Percentiles rank a stretch among this genome's conserved stretches.
Conservation (phyloP, 2,797 vertebrate genomes). For the Syngnathus acus region DNA sequence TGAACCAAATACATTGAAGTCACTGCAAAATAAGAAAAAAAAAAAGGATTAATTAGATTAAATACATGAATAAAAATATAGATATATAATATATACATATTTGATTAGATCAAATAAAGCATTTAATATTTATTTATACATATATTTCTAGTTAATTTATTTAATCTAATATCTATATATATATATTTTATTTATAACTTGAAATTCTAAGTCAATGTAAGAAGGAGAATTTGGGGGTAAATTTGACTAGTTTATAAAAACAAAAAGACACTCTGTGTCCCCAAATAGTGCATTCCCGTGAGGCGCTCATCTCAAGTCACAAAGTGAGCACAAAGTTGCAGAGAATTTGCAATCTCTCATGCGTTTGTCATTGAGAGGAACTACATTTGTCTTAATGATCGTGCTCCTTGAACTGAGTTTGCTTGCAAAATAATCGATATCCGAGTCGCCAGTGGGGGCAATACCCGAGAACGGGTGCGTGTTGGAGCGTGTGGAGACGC, state of each 20-base stretch:
- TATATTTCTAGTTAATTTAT: too few relatives aligned
- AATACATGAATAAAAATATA: too few relatives aligned
- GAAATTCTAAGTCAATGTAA: too few relatives aligned
- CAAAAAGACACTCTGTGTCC: background rate
- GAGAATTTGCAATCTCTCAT: conserved; percentile 42
- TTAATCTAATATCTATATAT: too few relatives aligned
- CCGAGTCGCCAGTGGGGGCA: conserved; percentile 68
- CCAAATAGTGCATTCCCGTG: background rate
- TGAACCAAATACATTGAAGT: background rate
- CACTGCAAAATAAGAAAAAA: background rate
- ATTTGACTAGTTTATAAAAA: too few relatives aligned
- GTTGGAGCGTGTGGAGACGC: conserved; percentile 39
- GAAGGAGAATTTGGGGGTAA: too few relatives aligned
- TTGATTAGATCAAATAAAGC: too few relatives aligned
- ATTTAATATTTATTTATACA: too few relatives aligned
- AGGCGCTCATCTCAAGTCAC: conserved; percentile 15
- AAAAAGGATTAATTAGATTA: too few relatives aligned
- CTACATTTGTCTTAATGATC: conserved; percentile 74
- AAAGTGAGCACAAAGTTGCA: conserved; percentile 24
- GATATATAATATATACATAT: too few relatives aligned
- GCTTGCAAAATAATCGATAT: conserved; percentile 75
- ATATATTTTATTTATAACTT: too few relatives aligned
- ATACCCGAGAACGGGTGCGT: conserved; percentile 53
- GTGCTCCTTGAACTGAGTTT: conserved; percentile 70
- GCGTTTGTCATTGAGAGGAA: conserved; percentile 60